Conservation (phyloP, 2,113 vertebrate species). For the Azemiops feae region DNA sequence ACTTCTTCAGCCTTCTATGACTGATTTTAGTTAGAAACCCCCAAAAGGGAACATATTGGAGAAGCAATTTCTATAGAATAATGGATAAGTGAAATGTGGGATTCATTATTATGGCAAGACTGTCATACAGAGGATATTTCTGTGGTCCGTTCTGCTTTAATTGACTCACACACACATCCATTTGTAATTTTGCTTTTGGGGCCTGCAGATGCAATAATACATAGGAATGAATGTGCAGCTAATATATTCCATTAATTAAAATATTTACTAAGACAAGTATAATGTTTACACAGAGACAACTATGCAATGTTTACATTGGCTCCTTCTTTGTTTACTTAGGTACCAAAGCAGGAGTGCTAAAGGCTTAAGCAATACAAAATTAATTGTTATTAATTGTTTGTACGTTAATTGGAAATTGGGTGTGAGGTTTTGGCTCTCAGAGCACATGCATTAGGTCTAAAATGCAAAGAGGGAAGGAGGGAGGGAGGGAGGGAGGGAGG, state of each 20-base stretch:
- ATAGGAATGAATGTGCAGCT: neutral
- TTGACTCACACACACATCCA: neutral
- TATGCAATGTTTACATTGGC: conserved; percentile 20
- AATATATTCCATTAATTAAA: neutral
- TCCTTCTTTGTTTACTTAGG: conserved; percentile 4
- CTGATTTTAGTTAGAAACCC: neutral
- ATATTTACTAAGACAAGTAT: neutral
- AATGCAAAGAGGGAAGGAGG: too few species aligned
- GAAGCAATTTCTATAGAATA: neutral
- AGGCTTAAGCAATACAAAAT: neutral
- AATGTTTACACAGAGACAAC: neutral
- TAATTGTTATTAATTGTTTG: neutral
- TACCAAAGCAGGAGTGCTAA: neutral
- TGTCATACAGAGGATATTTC: neutral
- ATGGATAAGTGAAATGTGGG: neutral
- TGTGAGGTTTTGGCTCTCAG: neutral
- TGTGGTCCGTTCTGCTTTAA: neutral
- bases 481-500: too few species aligned
- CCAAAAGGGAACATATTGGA: neutral
- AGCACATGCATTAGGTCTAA: too few species aligned
- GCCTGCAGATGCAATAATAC: neutral
- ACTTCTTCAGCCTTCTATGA: neutral
- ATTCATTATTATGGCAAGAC: neutral
- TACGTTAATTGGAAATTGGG: neutral
- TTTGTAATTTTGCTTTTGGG: neutral